phyloP scores from a whole-genome alignment of 2,113 vertebrate genomes.

The Platysternon megacephalum region DNA sequence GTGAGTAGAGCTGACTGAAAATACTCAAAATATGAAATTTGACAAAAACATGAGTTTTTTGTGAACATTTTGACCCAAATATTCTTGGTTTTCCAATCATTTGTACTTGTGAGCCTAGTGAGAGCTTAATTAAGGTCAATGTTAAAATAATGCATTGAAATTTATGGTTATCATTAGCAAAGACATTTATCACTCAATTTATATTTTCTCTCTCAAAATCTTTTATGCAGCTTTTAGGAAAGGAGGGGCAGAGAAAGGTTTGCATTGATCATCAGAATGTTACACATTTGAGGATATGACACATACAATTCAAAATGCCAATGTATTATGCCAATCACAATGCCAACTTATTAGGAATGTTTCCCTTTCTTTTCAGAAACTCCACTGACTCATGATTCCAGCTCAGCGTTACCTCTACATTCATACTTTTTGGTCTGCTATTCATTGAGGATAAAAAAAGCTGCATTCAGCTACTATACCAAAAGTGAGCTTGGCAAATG shows the following conservation, averaged over 20 bases:
- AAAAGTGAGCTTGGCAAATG: neutral
- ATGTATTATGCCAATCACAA: neutral
- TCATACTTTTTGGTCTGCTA: neutral
- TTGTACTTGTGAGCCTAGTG: neutral
- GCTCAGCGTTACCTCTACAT: neutral
- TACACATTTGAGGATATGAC: neutral
- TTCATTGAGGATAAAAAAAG: neutral
- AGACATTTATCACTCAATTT: neutral
- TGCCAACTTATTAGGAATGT: neutral
- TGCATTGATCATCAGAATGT: neutral
- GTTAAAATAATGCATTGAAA: neutral
- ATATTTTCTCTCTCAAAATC: neutral
- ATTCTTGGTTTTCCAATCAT: neutral
- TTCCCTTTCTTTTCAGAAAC: neutral
- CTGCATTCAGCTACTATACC: neutral
- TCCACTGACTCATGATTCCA: neutral
- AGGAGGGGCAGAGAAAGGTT: neutral
- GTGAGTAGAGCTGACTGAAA: neutral
- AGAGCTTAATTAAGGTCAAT: neutral
- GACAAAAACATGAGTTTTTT: neutral
- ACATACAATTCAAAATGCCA: neutral
- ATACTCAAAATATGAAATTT: neutral
- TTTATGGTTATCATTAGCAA: neutral
- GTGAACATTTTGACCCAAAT: neutral
- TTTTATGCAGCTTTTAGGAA: neutral